Base-by-base conservation (phyloP, 2,113 vertebrate genomes). In the Varanus salvator region DNA sequence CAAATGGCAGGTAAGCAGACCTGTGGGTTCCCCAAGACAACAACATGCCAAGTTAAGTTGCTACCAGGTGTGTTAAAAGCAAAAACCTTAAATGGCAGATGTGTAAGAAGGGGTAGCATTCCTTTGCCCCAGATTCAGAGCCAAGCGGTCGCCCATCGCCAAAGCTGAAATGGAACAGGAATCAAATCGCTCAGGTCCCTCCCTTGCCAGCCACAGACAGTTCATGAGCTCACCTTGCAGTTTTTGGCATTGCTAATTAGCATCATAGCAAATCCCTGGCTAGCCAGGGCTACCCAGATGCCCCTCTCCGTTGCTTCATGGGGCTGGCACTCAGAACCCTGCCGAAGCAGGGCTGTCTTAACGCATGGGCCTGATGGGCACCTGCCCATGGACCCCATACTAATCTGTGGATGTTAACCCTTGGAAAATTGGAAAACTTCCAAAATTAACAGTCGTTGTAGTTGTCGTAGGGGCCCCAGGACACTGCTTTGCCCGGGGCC, bases 61-160 rank as follows among this genome's bases (percentile, higher is more conserved):
- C 38, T 44, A 44, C 38, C 38, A 44, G 38, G 38, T 44, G 38
- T 44, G 3, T 44, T 44, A 44, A 44, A 44, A 44, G 38, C 38
- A 44, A 44, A 44, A 44, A 44, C 38, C 86, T 87, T 86, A 93
- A 93, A 91, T 92, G 94, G 81, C 94, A 95, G 94, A 90, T 93
- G 93, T 92, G 92, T 93, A 93, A 95, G 93, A 91, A 85, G 91
- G 85, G 52, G 84, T 83, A 78, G 64, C 72, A 60, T 91, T 82
- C 81, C 92, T 78, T 93, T 93, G 92, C 87, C 87, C 89, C 80
- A 83, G 93, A 84, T 68, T 92, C 52, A 0, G 90, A 92, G 94
- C 94, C 95, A 94, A 87, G 69, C 91, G 69, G 91, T 85, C 84
- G 48, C 23, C 89, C 66, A 17, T 92, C 91, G 94, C 94, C 93